A percentile compares a stretch with the other conserved stretches of the same genome.
phyloP scores from a whole-genome alignment of 2,113 vertebrate genomes.

The Lycaon pictus region DNA sequence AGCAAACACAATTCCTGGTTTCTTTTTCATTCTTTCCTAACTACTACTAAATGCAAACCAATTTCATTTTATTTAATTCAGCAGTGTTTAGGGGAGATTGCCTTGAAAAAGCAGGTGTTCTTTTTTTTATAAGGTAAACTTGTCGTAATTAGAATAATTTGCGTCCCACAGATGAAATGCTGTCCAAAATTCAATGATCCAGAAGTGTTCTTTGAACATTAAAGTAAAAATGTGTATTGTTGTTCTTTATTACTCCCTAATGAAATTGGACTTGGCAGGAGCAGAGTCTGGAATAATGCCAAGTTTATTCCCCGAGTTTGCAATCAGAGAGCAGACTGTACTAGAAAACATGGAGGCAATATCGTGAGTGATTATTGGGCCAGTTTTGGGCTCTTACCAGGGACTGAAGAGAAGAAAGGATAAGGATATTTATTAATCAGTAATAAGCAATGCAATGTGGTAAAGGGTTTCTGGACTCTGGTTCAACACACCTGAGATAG shows the following conservation, averaged over 20 bases:
- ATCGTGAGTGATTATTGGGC: not conserved
- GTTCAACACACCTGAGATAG: not conserved
- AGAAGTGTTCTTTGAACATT: slow-evolving; percentile 76
- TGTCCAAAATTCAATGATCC: slow-evolving; percentile 74
- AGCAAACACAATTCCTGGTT: not conserved
- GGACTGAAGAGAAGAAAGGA: not conserved
- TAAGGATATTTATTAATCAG: not conserved
- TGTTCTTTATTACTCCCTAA: slow-evolving; percentile 71
- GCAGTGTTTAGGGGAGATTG: slow-evolving; percentile 29
- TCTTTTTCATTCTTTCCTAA: slow-evolving; percentile 47
- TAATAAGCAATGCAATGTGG: not conserved
- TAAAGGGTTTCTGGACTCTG: not conserved
- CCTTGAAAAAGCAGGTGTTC: slow-evolving; percentile 66
- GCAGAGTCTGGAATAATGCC: slow-evolving; percentile 16
- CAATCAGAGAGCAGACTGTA: not conserved
- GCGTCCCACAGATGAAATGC: slow-evolving; percentile 67
- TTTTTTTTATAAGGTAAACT: slow-evolving; percentile 70
- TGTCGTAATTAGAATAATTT: slow-evolving; percentile 78
- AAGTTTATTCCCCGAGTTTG: slow-evolving; percentile 54
- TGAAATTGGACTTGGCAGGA: slow-evolving; percentile 73
- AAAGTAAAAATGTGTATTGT: slow-evolving; percentile 68
- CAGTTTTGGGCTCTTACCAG: not conserved
- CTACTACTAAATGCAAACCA: slow-evolving; percentile 53
- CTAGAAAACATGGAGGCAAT: not conserved
- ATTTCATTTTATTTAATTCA: slow-evolving; percentile 65